These are phyloP conservation scores for Leptura quadrifasciata DNA, from an alignment of 2,888 invertebrate genomes.

Conservation along the genomic window DNA sequence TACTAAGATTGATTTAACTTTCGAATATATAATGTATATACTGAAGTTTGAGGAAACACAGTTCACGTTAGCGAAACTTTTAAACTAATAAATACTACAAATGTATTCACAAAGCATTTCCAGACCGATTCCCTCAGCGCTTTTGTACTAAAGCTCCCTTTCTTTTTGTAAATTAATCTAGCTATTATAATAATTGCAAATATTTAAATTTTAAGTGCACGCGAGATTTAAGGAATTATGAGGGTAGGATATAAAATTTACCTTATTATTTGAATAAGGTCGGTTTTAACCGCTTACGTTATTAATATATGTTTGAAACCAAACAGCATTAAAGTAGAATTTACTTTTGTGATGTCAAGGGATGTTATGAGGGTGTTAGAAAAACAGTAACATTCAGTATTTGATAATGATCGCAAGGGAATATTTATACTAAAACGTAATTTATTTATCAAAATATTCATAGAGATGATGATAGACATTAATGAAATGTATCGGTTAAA, in stretches of 20 bases:
- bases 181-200: slow-evolving; percentile 7
- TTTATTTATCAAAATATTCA: no score
- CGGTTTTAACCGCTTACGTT: neutral
- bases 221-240: neutral
- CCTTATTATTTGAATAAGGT: neutral
- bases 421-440: no score
- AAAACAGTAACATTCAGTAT: no score
- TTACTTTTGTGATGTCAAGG: neutral
- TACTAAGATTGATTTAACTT: neutral
- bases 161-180: neutral
- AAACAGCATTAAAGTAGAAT: neutral
- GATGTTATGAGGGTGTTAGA: no score
- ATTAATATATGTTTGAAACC: neutral
- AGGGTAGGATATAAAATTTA: neutral
- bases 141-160: neutral
- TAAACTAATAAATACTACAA: neutral
- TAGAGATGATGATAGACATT: no score
- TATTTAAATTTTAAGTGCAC: neutral
- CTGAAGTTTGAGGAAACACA: neutral
- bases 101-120: neutral
- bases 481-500: no score
- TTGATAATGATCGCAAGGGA: no score
- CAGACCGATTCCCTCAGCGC: neutral
- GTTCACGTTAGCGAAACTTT: neutral
- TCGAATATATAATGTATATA: neutral